Evolutionary conservation across 2,113 vertebrate genomes (phyloP).

Genomic region (Serilophus lunatus): DNA sequence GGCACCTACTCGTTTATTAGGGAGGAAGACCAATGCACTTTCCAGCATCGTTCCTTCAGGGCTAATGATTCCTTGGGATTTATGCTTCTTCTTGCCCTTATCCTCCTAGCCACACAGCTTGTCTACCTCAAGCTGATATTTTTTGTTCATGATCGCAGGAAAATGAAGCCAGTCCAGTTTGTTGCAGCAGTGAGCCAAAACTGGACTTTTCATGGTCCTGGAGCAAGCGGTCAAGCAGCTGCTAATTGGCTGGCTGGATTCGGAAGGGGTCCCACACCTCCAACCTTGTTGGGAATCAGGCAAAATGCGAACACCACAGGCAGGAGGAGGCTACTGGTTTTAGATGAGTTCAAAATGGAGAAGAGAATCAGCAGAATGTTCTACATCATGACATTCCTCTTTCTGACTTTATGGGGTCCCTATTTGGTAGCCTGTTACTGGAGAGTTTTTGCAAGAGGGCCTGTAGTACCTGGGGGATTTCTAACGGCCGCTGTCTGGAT

Average conservation of each 20-base stretch:
- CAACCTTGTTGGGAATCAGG: conserved; percentile 96
- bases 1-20: conserved; percentile 98
- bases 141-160: conserved; percentile 97
- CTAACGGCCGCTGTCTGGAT: conserved; percentile 99
- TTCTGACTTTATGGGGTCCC: conserved; percentile 96
- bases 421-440: conserved; percentile 99
- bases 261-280: conserved; percentile 96
- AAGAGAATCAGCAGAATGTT: conserved; percentile 99
- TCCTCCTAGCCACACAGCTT: conserved; percentile 98
- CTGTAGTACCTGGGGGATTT: conserved; percentile 94
- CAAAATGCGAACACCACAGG: conserved; percentile 95
- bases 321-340: conserved; percentile 93
- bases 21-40: conserved; percentile 99
- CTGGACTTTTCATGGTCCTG: conserved; percentile 99
- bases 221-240: conserved; percentile 96
- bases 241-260: conserved; percentile 99
- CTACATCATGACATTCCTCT: conserved; percentile 99
- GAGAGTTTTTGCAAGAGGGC: conserved; percentile 97
- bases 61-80: conserved; percentile 99
- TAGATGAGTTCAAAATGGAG: conserved; percentile 99
- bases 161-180: conserved; percentile 99
- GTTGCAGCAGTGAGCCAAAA: conserved; percentile 99
- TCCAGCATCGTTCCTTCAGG: conserved; percentile 98
- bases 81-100: conserved; percentile 98
- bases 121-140: conserved; percentile 99